A percentile compares a stretch with the other conserved stretches of the same genome.
Conservation (phyloP, 2,113 vertebrate genomes). For the Clarias gariepinus region DNA sequence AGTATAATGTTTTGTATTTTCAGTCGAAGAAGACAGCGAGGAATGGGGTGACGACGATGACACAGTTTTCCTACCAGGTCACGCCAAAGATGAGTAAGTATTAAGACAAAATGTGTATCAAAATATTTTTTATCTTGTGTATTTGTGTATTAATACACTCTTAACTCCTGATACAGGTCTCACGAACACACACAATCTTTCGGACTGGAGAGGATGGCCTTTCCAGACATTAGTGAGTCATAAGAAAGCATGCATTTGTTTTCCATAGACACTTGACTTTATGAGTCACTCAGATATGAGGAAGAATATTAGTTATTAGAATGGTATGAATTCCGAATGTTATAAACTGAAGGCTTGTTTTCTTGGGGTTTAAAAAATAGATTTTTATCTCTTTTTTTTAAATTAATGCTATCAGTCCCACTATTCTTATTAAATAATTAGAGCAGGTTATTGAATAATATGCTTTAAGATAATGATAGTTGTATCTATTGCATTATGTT, state of each 20-base stretch:
- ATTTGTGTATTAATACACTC: background rate
- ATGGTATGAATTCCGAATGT: background rate
- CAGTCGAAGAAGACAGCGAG: slow-evolving; percentile 79
- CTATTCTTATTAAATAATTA: background rate
- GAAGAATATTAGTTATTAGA: background rate
- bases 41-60: slow-evolving; percentile 82
- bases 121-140: background rate
- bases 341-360: background rate
- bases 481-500: background rate
- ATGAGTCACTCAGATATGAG: slow-evolving; percentile 7
- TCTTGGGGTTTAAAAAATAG: background rate
- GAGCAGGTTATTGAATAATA: background rate
- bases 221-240: slow-evolving; percentile 65
- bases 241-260: background rate
- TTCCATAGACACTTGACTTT: background rate
- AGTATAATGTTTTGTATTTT: slow-evolving; percentile 41
- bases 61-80: slow-evolving; percentile 16
- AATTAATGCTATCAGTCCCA: background rate
- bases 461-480: background rate
- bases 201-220: slow-evolving; percentile 54
- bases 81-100: slow-evolving; percentile 59
- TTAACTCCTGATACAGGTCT: background rate
- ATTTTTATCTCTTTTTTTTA: background rate
- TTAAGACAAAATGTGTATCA: background rate
- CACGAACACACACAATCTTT: slow-evolving; percentile 16